Percentiles rank a stretch among this genome's conserved stretches.
phyloP scores from a whole-genome alignment of 2,113 vertebrate species.

The Oophaga pumilio region DNA sequence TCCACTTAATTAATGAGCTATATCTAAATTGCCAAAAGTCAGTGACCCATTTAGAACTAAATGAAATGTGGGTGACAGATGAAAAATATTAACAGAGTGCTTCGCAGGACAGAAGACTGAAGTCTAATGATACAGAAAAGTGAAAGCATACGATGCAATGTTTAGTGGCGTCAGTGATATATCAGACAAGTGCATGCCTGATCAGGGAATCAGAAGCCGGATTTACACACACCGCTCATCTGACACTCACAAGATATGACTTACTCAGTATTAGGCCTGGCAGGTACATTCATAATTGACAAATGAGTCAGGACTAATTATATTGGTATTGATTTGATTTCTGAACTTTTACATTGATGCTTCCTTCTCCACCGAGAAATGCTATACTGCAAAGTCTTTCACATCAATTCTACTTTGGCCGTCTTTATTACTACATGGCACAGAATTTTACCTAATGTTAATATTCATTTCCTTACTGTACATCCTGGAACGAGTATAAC shows the following conservation, averaged over 20 bases:
- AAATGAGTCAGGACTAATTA: slow-evolving; percentile 46
- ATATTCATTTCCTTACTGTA: neutral
- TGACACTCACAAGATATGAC: slow-evolving; percentile 16
- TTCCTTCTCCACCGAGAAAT: slow-evolving; percentile 1
- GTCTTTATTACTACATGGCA: slow-evolving; percentile 19
- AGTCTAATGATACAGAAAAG: neutral
- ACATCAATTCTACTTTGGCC: slow-evolving; percentile 7
- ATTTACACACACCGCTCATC: neutral
- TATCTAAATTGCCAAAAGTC: slow-evolving; percentile 24
- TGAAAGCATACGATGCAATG: neutral
- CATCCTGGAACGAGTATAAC: neutral
- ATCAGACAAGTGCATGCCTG: no score
- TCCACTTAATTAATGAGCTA: slow-evolving; percentile 3
- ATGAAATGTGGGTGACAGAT: neutral
- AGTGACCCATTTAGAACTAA: slow-evolving; percentile 9
- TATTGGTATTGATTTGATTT: slow-evolving; percentile 44
- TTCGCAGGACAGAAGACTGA: neutral
- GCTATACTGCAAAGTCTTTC: neutral
- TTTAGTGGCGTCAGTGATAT: no score
- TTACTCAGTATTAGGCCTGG: slow-evolving; percentile 14
- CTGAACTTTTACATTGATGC: slow-evolving; percentile 34
- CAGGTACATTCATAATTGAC: slow-evolving; percentile 39
- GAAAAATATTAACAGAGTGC: neutral
- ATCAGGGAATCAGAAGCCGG: neutral
- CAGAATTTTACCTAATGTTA: neutral